Evolutionary conservation across 1,140 invertebrate genomes (phyloP).

Genomic region (Aplysia californica): DNA sequence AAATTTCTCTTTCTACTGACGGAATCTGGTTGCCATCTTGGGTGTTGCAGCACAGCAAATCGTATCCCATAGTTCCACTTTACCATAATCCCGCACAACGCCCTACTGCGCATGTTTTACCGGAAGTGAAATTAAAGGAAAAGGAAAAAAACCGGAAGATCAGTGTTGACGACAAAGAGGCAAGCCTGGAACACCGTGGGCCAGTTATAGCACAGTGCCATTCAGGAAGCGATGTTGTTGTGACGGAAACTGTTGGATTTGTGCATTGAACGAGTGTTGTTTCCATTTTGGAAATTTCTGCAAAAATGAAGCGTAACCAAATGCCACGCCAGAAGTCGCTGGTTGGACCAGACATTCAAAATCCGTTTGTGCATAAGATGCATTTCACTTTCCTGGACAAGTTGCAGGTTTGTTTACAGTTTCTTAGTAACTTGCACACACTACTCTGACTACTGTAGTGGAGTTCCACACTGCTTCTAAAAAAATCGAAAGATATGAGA

Average conservation of each 20-base stretch:
- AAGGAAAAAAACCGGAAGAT: too few species aligned
- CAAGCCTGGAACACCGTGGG: neutral
- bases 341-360: constrained; percentile 44
- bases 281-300: too few species aligned
- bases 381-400: constrained; percentile 44
- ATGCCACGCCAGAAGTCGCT: constrained; percentile 52
- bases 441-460: too few species aligned
- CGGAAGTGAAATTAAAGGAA: constrained; percentile 28
- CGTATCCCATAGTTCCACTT: constrained; percentile 47
- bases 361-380: constrained; percentile 57
- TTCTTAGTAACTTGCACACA: too few species aligned
- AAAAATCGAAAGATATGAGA: too few species aligned
- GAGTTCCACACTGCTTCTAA: too few species aligned
- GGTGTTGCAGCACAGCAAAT: constrained; percentile 57
- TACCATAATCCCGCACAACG: constrained; percentile 39
- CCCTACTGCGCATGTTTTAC: constrained; percentile 33
- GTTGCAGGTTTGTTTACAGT: constrained; percentile 41
- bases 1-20: neutral
- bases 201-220: too few species aligned
- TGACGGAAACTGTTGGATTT: too few species aligned
- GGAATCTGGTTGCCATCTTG: constrained; percentile 61
- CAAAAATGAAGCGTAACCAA: too few species aligned
- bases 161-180: constrained; percentile 20
- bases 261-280: too few species aligned
- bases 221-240: neutral